A percentile compares a stretch with the other conserved stretches of the same genome.
These are phyloP conservation scores for Pteronura brasiliensis DNA, from an alignment of 2,113 vertebrate species.

Conservation along the genomic window DNA sequence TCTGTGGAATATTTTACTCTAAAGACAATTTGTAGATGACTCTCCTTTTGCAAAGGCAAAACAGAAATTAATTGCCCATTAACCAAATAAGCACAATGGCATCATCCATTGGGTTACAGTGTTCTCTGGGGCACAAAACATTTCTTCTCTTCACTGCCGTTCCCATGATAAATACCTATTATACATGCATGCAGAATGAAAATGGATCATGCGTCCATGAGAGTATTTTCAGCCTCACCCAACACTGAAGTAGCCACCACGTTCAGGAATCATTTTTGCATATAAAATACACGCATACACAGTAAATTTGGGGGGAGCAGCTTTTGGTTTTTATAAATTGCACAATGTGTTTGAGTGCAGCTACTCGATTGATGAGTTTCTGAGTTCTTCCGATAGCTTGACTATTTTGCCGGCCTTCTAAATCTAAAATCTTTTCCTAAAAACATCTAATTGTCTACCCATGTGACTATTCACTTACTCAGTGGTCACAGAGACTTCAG, in stretches of 20 bases:
- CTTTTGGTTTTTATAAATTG: conserved; percentile 26
- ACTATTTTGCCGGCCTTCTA: conserved; percentile 62
- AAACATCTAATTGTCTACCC: conserved; percentile 38
- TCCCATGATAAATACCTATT: conserved; percentile 33
- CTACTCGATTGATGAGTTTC: conserved; percentile 31
- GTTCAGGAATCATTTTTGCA: conserved; percentile 35
- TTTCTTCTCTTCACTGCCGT: conserved; percentile 5
- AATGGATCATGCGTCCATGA: conserved; percentile 29
- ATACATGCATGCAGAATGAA: conserved; percentile 66
- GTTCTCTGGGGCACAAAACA: conserved; percentile 48
- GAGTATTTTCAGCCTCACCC: conserved; percentile 39
- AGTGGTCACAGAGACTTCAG: conserved; percentile 76
- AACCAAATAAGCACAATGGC: conserved; percentile 63
- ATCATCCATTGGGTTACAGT: conserved; percentile 54
- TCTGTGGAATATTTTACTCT: conserved; percentile 44
- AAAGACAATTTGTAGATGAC: conserved; percentile 51
- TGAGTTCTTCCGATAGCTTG: conserved; percentile 32
- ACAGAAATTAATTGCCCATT: conserved; percentile 47
- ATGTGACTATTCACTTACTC: conserved; percentile 66
- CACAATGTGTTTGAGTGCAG: not conserved
- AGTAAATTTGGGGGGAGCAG: conserved; percentile 70
- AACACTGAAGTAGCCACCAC: conserved; percentile 39
- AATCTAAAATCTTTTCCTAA: conserved; percentile 29
- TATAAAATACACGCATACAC: conserved; percentile 67
- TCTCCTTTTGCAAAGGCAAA: conserved; percentile 73